Conservation (phyloP, 2,113 vertebrate genomes). For the Corydoras maculifer region DNA sequence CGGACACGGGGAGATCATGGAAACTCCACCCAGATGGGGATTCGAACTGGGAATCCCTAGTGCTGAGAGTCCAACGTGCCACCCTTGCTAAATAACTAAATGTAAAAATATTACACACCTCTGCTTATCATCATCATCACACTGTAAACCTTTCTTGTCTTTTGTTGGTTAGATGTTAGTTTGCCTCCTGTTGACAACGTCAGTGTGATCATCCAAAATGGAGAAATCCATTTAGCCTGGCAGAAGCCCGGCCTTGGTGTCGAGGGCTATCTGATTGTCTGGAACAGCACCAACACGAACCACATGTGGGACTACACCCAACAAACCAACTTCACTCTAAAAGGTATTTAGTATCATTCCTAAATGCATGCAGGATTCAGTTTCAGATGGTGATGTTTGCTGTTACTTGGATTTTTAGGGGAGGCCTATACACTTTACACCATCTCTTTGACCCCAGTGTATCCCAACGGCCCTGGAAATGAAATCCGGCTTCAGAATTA, state of each 20-base stretch:
- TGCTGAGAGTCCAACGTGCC: too few relatives aligned
- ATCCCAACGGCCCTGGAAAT: conserved; percentile 18
- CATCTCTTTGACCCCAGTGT: conserved; percentile 32
- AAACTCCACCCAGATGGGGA: too few relatives aligned
- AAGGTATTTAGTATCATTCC: neutral
- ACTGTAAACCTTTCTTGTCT: neutral
- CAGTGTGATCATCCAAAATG: neutral
- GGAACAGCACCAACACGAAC: conserved; percentile 16
- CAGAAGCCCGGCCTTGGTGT: neutral
- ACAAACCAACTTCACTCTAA: conserved; percentile 15
- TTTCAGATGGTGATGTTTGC: neutral
- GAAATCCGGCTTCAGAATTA: conserved; percentile 17
- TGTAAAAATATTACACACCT: too few relatives aligned
- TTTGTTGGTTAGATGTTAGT: neutral
- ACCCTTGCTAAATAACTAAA: too few relatives aligned
- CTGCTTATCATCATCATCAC: neutral
- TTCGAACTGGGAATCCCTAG: too few relatives aligned
- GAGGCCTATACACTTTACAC: conserved; percentile 22
- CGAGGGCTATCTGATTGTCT: conserved; percentile 24
- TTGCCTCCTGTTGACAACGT: conserved; percentile 13
- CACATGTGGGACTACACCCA: conserved; percentile 24
- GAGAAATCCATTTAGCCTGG: conserved; percentile 20
- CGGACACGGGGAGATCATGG: too few relatives aligned
- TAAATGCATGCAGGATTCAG: neutral
- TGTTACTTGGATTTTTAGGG: conserved; percentile 19